Base-by-base conservation (phyloP, 2,888 invertebrate species). In the Therioaphis trifolii region DNA sequence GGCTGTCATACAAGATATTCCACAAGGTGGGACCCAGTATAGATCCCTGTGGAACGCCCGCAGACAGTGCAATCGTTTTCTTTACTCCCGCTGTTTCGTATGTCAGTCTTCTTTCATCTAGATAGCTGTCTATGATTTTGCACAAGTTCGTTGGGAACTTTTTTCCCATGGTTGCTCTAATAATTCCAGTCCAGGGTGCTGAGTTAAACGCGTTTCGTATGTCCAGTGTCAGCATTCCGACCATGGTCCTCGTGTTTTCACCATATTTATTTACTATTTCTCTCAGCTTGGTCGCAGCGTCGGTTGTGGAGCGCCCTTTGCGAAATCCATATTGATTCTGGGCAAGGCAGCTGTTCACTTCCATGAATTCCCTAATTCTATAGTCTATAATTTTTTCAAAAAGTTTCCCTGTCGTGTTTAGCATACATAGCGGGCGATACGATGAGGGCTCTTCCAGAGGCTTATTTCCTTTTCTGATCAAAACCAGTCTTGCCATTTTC, bases 201-300 rank as follows among this genome's bases (percentile, higher is more conserved):
- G 40, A 21, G 21, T 68, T 68, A 11, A 68, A 68, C 21, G 68
- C 68, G 21, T 68, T 68, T 0, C 14, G 2, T 0, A 68, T 40
- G 18, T 68, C 68, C 0, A 68, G 21, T 0, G 68, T 68, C 3
- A 68, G 14, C 40, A 68, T 68, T 3, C 40, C 40, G 5, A 66
- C 66, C 0, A n/a, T 4, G 0, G 21, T 43, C 18, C 1, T 4
- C 2, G 0, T 40, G 4, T 5, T 18, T 12, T 4, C 3, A 2
- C 3, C n/a, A n/a, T n/a, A n/a, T n/a, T n/a, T n/a, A n/a, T n/a
- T n/a, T n/a, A n/a, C n/a, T n/a, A n/a, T n/a, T n/a, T n/a, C n/a
- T n/a, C 21, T 40, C 1, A 68, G 40, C 12, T 11, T 1, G 1
- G 0, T 40, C 4, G 40, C 4, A 0, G 68, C 68, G 21, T 68